Conservation (phyloP, 2,113 vertebrate genomes). For the Elanus axillaris region DNA sequence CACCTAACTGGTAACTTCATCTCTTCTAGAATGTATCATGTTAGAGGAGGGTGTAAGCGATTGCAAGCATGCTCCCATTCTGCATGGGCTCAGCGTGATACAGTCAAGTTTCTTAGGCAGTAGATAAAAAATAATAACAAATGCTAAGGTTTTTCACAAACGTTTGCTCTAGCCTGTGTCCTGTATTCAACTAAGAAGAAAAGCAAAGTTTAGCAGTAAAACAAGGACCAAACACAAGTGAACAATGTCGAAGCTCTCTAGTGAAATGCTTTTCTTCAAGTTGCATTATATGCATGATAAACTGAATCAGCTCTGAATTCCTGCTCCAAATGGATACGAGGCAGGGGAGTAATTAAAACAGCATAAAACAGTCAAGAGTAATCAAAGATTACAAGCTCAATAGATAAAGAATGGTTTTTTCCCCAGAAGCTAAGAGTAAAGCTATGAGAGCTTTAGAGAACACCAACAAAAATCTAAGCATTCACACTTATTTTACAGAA, state of each 20-base stretch:
- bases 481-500: not conserved
- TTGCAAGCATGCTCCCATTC: not conserved
- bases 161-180: conserved; percentile 2
- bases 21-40: not conserved
- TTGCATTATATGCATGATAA: conserved; percentile 20
- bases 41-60: not conserved
- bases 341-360: conserved; percentile 56
- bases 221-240: conserved; percentile 37
- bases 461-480: not conserved
- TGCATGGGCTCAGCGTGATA: not conserved
- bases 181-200: conserved; percentile 54
- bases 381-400: conserved; percentile 44
- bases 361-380: conserved; percentile 38
- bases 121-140: not conserved
- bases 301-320: conserved; percentile 38
- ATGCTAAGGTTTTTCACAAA: conserved; percentile 48
- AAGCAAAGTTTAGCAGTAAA: conserved; percentile 57
- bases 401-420: conserved; percentile 18
- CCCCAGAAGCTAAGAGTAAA: not conserved
- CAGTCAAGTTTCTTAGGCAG: not conserved
- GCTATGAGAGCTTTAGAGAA: not conserved
- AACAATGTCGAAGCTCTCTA: conserved; percentile 48
- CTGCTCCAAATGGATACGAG: conserved; percentile 5
- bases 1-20: not conserved
- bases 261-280: conserved; percentile 54